Percentiles rank a stretch among this genome's conserved stretches.
These are phyloP conservation scores for Paramormyrops hopkinsi DNA, from an alignment of 2,797 vertebrate species.

Conservation along the genomic window DNA sequence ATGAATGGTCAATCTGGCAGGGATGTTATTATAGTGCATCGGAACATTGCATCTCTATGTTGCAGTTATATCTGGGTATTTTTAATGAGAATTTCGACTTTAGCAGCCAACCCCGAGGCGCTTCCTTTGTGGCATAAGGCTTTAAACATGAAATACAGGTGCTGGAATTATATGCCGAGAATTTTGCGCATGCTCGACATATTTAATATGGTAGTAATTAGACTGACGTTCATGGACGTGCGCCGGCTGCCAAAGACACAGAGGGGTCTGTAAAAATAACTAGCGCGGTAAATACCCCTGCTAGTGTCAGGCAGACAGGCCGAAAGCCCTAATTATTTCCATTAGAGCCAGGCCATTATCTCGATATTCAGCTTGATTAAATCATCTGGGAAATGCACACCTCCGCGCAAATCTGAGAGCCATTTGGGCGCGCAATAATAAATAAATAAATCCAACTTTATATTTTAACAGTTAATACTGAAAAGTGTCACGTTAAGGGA, in stretches of 20 bases:
- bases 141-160: slow-evolving; percentile 24
- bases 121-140: slow-evolving; percentile 21
- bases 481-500: not conserved
- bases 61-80: slow-evolving; percentile 9
- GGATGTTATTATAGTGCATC: not conserved
- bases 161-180: slow-evolving; percentile 14
- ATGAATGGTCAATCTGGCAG: not conserved
- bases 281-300: not conserved
- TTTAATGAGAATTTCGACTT: slow-evolving; percentile 23
- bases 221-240: slow-evolving; percentile 10
- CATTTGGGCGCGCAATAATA: not conserved
- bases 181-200: slow-evolving; percentile 18
- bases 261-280: slow-evolving; percentile 4
- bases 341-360: not conserved
- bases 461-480: not conserved
- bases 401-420: not conserved
- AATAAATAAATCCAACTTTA: not conserved
- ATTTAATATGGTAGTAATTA: slow-evolving; percentile 27
- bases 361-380: not conserved
- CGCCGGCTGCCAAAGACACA: slow-evolving; percentile 1
- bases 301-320: not conserved
- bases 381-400: not conserved
- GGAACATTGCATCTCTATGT: not conserved
- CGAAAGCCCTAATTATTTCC: slow-evolving; percentile 6
- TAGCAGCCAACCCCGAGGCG: slow-evolving; percentile 13